Percentiles rank a stretch among this genome's conserved stretches.
Conservation (phyloP, 35 echinoderm and acorn worm genomes). For the Ophioderma brevispina region DNA sequence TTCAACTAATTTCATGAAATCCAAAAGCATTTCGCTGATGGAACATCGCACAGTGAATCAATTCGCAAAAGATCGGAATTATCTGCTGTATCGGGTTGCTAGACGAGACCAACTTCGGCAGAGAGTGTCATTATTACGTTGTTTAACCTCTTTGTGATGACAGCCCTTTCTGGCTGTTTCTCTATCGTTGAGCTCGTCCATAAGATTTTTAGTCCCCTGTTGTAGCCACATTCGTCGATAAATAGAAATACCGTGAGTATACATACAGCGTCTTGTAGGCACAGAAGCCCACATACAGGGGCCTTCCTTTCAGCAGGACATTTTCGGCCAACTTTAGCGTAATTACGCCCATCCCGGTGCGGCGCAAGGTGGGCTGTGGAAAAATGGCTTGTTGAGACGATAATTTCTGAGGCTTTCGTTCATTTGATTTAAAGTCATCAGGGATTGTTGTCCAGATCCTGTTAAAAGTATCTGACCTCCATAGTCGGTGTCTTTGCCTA, state of each 20-base stretch:
- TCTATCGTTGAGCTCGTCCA: no score
- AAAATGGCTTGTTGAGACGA: background rate
- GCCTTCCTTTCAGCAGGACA: background rate
- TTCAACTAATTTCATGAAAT: no score
- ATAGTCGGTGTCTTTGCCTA: background rate
- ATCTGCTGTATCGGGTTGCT: no score
- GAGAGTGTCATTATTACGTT: conserved; percentile 14
- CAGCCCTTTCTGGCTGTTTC: background rate
- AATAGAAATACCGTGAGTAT: background rate
- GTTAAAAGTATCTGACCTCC: conserved; percentile 3
- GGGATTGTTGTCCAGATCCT: background rate
- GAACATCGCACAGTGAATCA: no score
- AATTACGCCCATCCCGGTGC: conserved; percentile 11
- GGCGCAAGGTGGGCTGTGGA: background rate
- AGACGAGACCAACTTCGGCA: conserved; percentile 9
- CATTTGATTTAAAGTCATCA: conserved; percentile 2
- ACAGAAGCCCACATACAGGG: background rate
- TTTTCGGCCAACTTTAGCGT: conserved; percentile 1
- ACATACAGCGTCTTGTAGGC: background rate
- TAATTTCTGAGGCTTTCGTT: background rate
- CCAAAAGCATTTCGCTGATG: no score
- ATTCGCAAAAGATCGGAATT: no score
- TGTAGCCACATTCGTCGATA: no score
- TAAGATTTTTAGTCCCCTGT: no score
- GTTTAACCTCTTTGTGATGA: background rate